Evolutionary conservation across 2,888 invertebrate genomes (phyloP), one percentile per base, ranked within the genome.

Genomic region (Thera obeliscata): DNA sequence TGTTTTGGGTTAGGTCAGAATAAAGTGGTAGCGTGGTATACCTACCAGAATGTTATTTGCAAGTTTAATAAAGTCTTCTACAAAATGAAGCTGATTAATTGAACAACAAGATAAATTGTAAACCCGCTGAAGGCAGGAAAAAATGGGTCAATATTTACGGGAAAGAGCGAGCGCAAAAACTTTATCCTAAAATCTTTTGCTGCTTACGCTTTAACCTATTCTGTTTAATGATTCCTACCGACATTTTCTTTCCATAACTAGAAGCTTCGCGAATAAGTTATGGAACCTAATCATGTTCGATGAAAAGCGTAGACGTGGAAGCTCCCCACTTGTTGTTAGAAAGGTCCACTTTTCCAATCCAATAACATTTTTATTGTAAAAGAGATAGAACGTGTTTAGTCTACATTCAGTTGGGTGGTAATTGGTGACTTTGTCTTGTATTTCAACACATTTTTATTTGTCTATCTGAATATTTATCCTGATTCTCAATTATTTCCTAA

Each of bases 61-160:
- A 56, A 55, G 46, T 48, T 38, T 41, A 56, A 63, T 57, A 11
- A 49, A 56, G n/a, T 35, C 43, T 56, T 61, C 22, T 56, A 46
- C 36, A 46, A 58, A 54, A 57, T 64, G 64, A 67, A 62, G 59
- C 55, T 49, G 12, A 58, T 59, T 48, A 56, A 56, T 67, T 59
- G 56, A 66, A 61, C 56, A 57, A 49, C 54, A 65, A 65, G 67
- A 65, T 38, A 55, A 61, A 50, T 52, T 36, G 54, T 46, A 65
- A 71, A 50, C 62, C 55, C 68, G 72, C 59, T 72, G 69, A 75
- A 76, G 74, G 73, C 73, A 65, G 57, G 66, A 66, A 69, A 71
- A 82, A 81, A 76, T 77, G 69, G 80, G 82, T 80, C 80, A 82
- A 78, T 78, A 77, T 74, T 75, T 72, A 66, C 70, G 74, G 70